Conservation (phyloP, 2,797 vertebrate species). For the Halcyon chelicuti region DNA sequence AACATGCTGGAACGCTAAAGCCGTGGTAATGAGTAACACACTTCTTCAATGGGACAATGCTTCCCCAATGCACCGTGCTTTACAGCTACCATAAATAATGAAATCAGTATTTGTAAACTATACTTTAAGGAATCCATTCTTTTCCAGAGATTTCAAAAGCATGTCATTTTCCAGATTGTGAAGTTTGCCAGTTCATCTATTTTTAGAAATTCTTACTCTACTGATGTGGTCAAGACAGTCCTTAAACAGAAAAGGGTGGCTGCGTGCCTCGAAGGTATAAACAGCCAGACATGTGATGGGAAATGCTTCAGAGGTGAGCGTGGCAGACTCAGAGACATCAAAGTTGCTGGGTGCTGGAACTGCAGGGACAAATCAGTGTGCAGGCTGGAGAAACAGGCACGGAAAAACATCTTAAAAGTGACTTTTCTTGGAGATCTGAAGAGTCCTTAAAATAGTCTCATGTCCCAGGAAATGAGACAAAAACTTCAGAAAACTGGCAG, state of each 20-base stretch:
- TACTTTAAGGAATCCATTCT: slow-evolving; percentile 52
- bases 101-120: slow-evolving; percentile 64
- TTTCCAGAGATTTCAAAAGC: slow-evolving; percentile 58
- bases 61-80: slow-evolving; percentile 34
- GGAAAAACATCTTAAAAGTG: slow-evolving; percentile 32
- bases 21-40: slow-evolving; percentile 62
- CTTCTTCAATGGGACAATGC: slow-evolving; percentile 31
- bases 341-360: slow-evolving; percentile 33
- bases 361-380: neutral
- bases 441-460: slow-evolving; percentile 32
- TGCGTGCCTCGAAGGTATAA: slow-evolving; percentile 56
- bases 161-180: slow-evolving; percentile 55
- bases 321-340: slow-evolving; percentile 33
- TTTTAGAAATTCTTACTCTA: slow-evolving; percentile 60
- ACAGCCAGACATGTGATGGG: slow-evolving; percentile 41
- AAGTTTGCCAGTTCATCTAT: slow-evolving; percentile 49
- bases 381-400: neutral
- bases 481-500: slow-evolving; percentile 12
- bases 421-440: slow-evolving; percentile 22
- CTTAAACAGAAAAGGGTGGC: slow-evolving; percentile 54
- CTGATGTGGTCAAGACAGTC: slow-evolving; percentile 66
- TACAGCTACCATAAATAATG: slow-evolving; percentile 66
- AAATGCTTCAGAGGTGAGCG: slow-evolving; percentile 16
- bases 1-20: slow-evolving; percentile 45
- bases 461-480: neutral